phyloP scores from a whole-genome alignment of 2,113 vertebrate genomes.

The Laterallus jamaicensis region DNA sequence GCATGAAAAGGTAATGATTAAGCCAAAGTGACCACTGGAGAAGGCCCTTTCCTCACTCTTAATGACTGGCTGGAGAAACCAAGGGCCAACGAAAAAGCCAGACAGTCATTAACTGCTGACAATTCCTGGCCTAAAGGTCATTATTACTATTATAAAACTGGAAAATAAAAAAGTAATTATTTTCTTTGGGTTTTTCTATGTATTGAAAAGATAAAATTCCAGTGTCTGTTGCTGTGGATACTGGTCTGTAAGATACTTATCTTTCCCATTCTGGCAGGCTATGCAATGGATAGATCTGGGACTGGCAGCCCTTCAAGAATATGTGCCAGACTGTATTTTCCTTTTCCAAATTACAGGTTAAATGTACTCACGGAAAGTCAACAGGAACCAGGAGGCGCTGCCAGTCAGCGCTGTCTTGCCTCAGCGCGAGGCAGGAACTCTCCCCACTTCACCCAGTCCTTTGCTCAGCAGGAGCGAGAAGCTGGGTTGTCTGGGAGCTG shows the following conservation, averaged over 20 bases:
- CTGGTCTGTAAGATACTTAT: constrained; percentile 49
- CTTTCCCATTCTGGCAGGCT: constrained; percentile 23
- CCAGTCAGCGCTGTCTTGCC: background rate
- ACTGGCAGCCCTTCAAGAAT: constrained; percentile 34
- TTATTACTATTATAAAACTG: constrained; percentile 66
- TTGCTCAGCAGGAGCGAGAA: background rate
- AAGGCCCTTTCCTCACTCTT: constrained; percentile 31
- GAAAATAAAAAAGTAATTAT: constrained; percentile 75
- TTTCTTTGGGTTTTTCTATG: constrained; percentile 33
- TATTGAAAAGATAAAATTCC: constrained; percentile 72
- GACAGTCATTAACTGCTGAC: constrained; percentile 69
- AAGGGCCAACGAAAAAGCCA: constrained; percentile 29
- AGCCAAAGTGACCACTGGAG: constrained; percentile 6
- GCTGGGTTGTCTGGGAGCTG: background rate
- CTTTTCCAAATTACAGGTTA: constrained; percentile 59
- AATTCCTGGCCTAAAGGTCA: constrained; percentile 70
- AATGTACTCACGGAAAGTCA: constrained; percentile 39
- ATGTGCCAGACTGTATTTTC: constrained; percentile 40
- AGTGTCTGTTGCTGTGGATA: constrained; percentile 70
- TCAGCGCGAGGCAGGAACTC: background rate
- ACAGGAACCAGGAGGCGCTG: background rate
- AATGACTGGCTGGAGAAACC: constrained; percentile 53
- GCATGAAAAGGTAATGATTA: constrained; percentile 22
- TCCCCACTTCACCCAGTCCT: background rate
- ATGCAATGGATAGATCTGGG: background rate